Evolutionary conservation across 2,113 vertebrate genomes (phyloP).

Genomic region (Oncorhynchus gorbuscha): DNA sequence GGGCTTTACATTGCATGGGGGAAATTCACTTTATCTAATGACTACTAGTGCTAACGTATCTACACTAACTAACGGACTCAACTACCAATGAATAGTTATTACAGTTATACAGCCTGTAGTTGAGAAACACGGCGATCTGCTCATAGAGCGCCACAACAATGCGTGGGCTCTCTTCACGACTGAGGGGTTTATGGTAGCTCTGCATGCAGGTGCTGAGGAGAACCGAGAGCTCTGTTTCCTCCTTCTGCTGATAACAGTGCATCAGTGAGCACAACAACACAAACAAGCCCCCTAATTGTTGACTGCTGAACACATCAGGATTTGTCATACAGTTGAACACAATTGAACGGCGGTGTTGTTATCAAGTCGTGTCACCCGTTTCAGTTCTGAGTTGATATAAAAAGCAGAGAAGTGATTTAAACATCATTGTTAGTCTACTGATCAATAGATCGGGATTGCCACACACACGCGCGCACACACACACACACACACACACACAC

Average conservation of each 20-base stretch:
- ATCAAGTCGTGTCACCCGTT: too few species aligned
- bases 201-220: constrained; percentile 36
- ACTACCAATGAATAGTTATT: neutral
- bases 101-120: constrained; percentile 31
- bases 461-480: too few species aligned
- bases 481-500: too few species aligned
- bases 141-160: constrained; percentile 7
- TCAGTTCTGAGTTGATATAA: too few species aligned
- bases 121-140: neutral
- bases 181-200: constrained; percentile 28
- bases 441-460: too few species aligned
- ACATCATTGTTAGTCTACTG: too few species aligned
- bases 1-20: too few species aligned
- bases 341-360: too few species aligned
- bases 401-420: too few species aligned
- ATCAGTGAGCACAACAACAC: constrained; percentile 28
- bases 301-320: neutral
- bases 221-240: constrained; percentile 27
- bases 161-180: constrained; percentile 22
- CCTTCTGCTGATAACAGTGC: constrained; percentile 27
- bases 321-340: neutral
- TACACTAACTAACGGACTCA: too few species aligned
- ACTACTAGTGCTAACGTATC: too few species aligned
- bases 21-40: too few species aligned
- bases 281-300: neutral